Evolutionary conservation across 2,113 vertebrate species (phyloP), one percentile per base, ranked within the genome.

Genomic region (Gopherus flavomarginatus): DNA sequence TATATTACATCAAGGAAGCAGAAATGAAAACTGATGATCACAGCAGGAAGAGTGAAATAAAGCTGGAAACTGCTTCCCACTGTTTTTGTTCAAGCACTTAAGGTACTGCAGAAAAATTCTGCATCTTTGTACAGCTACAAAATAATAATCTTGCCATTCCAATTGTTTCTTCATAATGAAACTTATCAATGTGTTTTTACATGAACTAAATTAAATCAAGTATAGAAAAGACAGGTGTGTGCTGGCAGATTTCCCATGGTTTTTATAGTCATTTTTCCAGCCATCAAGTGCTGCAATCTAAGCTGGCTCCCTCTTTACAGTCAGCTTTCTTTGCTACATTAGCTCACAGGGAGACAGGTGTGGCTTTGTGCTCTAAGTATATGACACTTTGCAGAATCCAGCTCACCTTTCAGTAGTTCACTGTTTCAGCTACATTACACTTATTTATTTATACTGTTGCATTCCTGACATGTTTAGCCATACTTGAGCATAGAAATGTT

Each of bases 1-100:
- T 93, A 90, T 94, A 92, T 88, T 93, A 83, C 90, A 96, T 94
- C 94, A 97, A 95, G 88, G 91, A 96, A 96, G 85, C 87, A 97
- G 90, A 95, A 96, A 89, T 91, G 90, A 96, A 94, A 97, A 95
- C 86, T 62, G 84, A 88, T 31, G 86, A 96, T 94, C 59, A 56
- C 96, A 97, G 95, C 88, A 93, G 88, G 94, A 95, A 90, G 91
- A 93, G 72, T 72, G 54, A 94, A 96, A 95, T 86, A 96, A 96
- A 97, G 90, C 94, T 94, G 94, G 95, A 96, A 93, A 89, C 42
- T 9, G 27, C 92, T 92, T 95, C 96, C 92, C 95, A 88, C 96
- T 95, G 89, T 88, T 97, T 97, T 94, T 87, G 94, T 69, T 96
- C 77, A 90, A 85, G 79, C 85, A 90, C 95, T 92, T 89, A 89